Base-by-base conservation (phyloP, 23 tunicate species). In the Oikopleura albicans region DNA sequence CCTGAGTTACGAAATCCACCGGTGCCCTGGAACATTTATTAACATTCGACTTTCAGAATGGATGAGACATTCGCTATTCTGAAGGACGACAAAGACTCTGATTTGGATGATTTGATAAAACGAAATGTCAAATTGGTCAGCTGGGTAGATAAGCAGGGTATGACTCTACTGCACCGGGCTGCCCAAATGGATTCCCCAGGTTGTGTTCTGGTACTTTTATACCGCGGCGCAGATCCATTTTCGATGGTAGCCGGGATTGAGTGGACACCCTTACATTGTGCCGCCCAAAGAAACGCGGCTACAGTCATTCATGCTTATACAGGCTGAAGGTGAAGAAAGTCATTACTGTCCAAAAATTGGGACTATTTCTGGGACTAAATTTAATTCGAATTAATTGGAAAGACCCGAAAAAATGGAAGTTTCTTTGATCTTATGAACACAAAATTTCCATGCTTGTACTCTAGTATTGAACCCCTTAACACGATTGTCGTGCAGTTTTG, bases 141-240 rank as follows among this genome's bases (percentile, higher is more conserved):
- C 63, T 49, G 63, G 63, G 63, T 49, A 8, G 63, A 49, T 22
- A 12, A 49, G 22, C 63, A 49, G 22, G 63, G 63, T 8, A 49
- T 49, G 63, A 49, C 63, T 49, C 22, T 49, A 49, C 63, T 49
- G 12, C 63, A 49, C 22, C 33, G 27, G 27, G 79, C 79, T 4
- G 79, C 79, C 4, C 79, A 71, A 37, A 16, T 71, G 79, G 31
- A 71, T 29, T 12, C 4, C 34, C 4, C 2, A 29, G 2, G 2
- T 4, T 71, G 79, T 29, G 2, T 4, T 2, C 33, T 16, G 37
- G 79, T 71, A 16, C 79, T 71, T 2, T 71, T 71, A 29, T 71
- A 71, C 35, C 28, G 79, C 28, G 79, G 79, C 79, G 79, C 79
- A 12, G 79, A 71, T 37, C 79, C 79, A 22, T 71, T 71, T 71